Percentiles rank a stretch among this genome's conserved stretches.
phyloP scores from a whole-genome alignment of 2,797 vertebrate species.

The Podargus strigoides region DNA sequence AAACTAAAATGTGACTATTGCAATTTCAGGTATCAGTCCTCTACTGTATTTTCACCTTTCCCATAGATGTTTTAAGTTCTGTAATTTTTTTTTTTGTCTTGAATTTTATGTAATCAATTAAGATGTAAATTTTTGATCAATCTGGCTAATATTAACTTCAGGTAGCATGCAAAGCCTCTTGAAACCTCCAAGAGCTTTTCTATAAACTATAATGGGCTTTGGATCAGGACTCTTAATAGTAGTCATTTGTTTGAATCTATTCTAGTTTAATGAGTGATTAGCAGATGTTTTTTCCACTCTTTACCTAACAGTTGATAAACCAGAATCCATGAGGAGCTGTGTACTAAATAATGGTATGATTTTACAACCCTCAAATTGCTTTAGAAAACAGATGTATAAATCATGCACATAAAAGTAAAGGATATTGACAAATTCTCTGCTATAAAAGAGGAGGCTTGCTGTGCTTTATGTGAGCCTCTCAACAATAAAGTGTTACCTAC shows the following conservation, averaged over 20 bases:
- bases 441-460: neutral
- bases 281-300: slow-evolving; percentile 6
- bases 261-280: slow-evolving; percentile 50
- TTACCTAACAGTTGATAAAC: slow-evolving; percentile 27
- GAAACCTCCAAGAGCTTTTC: neutral
- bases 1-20: neutral
- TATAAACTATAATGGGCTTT: neutral
- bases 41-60: neutral
- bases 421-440: slow-evolving; percentile 13
- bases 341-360: slow-evolving; percentile 4
- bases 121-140: neutral
- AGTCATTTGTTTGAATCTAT: slow-evolving; percentile 15
- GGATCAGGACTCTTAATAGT: slow-evolving; percentile 1
- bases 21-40: neutral
- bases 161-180: neutral
- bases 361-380: slow-evolving; percentile 21
- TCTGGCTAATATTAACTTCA: neutral
- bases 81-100: neutral
- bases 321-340: neutral
- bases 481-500: neutral
- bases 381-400: slow-evolving; percentile 45
- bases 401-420: neutral
- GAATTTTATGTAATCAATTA: neutral
- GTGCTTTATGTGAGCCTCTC: slow-evolving; percentile 15
- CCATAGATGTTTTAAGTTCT: neutral